A percentile compares a stretch with the other conserved stretches of the same genome.
Evolutionary conservation across 2,113 vertebrate species (phyloP).

Genomic region (Malurus elegans): DNA sequence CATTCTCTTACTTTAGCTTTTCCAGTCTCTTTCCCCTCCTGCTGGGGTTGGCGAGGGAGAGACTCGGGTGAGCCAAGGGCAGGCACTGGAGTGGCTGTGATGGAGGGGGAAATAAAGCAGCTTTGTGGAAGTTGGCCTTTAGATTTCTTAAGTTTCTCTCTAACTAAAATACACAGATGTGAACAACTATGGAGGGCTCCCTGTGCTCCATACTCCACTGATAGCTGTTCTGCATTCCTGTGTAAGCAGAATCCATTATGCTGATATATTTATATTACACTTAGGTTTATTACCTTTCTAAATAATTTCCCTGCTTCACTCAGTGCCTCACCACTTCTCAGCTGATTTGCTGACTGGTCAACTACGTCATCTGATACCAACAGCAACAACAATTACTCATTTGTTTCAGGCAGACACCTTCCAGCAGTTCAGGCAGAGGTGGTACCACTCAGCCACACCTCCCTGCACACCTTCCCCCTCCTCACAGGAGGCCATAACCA

Average conservation of each 20-base stretch:
- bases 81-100: accelerated
- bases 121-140: background rate
- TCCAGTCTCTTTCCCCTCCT: background rate
- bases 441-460: background rate
- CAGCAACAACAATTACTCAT: background rate
- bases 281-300: background rate
- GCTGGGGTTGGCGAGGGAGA: background rate
- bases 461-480: background rate
- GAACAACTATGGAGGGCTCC: background rate
- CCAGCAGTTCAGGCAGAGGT: background rate
- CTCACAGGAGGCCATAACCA: background rate
- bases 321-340: background rate
- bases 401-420: background rate
- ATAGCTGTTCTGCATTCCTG: background rate
- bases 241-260: background rate
- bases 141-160: background rate
- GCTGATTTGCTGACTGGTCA: background rate
- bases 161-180: background rate
- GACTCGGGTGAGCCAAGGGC: background rate
- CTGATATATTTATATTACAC: background rate
- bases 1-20: background rate
- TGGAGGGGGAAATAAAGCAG: background rate
- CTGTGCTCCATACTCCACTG: background rate
- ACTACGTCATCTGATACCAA: background rate
- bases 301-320: background rate